These are phyloP conservation scores for Oryctolagus cuniculus DNA, from an alignment of 2,113 vertebrate genomes.

Conservation along the genomic window DNA sequence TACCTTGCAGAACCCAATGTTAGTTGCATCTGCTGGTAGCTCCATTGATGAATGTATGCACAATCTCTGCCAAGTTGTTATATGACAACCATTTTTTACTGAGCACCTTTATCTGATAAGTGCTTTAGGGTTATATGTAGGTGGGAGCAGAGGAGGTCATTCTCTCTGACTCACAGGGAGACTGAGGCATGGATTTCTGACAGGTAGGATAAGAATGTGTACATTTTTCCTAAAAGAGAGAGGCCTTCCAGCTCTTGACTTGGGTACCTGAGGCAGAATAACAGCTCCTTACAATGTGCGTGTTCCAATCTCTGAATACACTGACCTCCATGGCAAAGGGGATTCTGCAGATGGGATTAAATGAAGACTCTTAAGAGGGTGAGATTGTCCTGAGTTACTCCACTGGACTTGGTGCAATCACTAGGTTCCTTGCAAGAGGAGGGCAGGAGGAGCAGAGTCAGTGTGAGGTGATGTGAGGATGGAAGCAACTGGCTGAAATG, in stretches of 20 bases:
- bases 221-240: background rate
- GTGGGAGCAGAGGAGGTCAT: background rate
- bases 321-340: background rate
- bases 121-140: background rate
- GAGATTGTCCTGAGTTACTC: background rate
- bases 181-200: background rate
- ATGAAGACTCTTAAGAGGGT: background rate
- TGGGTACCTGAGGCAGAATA: background rate
- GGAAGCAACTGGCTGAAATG: background rate
- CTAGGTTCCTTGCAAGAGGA: too few species aligned
- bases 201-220: background rate
- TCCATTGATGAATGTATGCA: constrained; percentile 44
- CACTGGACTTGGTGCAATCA: background rate
- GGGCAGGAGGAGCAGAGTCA: too few species aligned
- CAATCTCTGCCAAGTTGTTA: constrained; percentile 36
- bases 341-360: background rate
- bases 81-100: constrained; percentile 14
- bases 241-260: background rate
- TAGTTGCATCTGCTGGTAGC: background rate
- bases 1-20: background rate
- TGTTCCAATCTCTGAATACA: background rate
- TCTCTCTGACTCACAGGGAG: constrained; percentile 1
- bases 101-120: background rate
- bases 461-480: too few species aligned
- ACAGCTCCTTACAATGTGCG: background rate